Percentiles rank a stretch among this genome's conserved stretches.
Conservation (phyloP, 2,113 vertebrate genomes). For the Leucopsar rothschildi region DNA sequence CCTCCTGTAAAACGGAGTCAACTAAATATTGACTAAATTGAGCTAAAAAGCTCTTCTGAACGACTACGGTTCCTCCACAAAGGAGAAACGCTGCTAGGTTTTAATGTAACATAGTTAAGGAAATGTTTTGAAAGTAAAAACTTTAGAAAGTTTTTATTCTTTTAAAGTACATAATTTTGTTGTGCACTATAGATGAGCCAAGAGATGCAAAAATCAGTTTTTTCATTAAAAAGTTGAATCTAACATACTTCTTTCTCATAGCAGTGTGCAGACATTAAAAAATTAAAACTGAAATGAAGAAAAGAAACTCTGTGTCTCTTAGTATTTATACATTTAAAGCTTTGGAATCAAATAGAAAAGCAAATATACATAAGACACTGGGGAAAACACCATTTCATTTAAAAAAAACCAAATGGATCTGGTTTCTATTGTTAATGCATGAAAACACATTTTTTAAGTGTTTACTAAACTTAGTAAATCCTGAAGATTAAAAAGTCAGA, state of each 20-base stretch:
- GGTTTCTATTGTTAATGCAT: neutral
- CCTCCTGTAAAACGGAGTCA: neutral
- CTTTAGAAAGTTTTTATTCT: neutral
- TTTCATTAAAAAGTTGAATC: neutral
- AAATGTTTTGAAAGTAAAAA: neutral
- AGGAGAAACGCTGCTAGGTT: neutral
- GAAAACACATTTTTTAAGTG: neutral
- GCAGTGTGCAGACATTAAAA: neutral
- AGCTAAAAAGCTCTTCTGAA: neutral
- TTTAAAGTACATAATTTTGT: neutral
- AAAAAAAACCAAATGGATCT: neutral
- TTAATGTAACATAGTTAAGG: neutral
- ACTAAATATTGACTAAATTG: neutral
- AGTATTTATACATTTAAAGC: neutral
- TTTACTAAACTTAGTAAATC: neutral
- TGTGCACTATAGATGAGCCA: neutral
- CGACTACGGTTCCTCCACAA: neutral
- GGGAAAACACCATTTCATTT: neutral
- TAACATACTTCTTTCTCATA: neutral
- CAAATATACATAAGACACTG: neutral
- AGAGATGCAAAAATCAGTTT: neutral
- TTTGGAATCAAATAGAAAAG: neutral
- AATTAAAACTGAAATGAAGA: neutral
- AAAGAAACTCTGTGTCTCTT: neutral
- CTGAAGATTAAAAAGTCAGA: neutral